Percentiles rank a stretch among this genome's conserved stretches.
Conservation (phyloP, 2,113 vertebrate genomes). For the Ciconia boyciana region DNA sequence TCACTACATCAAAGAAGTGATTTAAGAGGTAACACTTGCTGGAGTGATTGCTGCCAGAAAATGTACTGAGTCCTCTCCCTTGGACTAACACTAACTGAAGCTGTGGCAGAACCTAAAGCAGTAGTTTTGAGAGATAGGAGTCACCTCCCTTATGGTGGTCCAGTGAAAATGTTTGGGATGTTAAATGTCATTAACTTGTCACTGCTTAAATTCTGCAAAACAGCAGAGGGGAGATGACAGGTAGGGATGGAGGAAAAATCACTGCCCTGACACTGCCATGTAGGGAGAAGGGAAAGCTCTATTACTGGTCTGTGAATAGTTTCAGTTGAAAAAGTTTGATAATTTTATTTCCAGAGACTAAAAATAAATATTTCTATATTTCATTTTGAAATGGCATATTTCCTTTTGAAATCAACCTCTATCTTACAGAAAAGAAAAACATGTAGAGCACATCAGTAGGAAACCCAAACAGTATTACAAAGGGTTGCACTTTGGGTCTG, state of each 20-base stretch:
- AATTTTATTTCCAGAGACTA: neutral
- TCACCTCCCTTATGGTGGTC: neutral
- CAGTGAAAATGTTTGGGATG: neutral
- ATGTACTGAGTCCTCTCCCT: neutral
- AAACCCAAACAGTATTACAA: neutral
- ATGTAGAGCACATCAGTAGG: neutral
- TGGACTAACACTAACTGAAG: neutral
- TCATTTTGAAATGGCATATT: neutral
- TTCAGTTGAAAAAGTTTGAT: neutral
- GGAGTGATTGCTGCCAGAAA: neutral
- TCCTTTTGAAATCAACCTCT: neutral
- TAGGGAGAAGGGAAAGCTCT: neutral
- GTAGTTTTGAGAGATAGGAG: neutral
- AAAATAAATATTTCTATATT: neutral
- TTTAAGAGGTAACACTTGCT: neutral
- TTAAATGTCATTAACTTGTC: neutral
- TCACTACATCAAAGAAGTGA: neutral
- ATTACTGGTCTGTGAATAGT: neutral
- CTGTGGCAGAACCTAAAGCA: neutral
- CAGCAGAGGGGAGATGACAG: neutral
- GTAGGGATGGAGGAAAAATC: neutral
- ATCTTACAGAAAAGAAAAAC: neutral
- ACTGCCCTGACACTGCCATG: neutral
- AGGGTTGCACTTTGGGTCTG: neutral
- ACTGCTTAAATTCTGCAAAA: neutral